These are phyloP conservation scores for Drosophila guanche DNA, from an alignment of 1,140 invertebrate genomes.

Conservation along the genomic window DNA sequence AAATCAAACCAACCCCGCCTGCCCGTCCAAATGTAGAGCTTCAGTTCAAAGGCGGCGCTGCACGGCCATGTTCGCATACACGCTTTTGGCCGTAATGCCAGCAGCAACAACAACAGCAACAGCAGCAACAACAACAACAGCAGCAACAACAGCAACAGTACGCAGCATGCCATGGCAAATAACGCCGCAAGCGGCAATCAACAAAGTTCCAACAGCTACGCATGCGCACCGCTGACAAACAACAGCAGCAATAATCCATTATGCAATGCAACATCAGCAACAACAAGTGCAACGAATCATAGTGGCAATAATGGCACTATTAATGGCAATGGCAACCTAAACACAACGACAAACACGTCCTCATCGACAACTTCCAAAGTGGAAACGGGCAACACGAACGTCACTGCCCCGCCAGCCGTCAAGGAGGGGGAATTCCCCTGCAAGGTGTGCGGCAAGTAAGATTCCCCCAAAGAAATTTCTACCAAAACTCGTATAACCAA, in stretches of 20 bases:
- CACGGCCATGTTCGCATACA: constrained; percentile 90
- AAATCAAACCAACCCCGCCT: constrained; percentile 24
- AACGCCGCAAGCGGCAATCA: constrained; percentile 33
- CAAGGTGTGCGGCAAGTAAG: constrained; percentile 99
- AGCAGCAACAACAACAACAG: constrained; percentile 41
- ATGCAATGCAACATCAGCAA: constrained; percentile 32
- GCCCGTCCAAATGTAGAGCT: constrained; percentile 87
- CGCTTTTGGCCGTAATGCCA: constrained; percentile 83
- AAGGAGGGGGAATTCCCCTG: constrained; percentile 90
- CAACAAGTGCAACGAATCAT: constrained; percentile 22
- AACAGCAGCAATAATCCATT: constrained; percentile 17
- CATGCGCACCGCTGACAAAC: constrained; percentile 26
- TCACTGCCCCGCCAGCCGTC: constrained; percentile 36
- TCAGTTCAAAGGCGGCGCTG: constrained; percentile 91
- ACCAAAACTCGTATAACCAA: constrained; percentile 34
- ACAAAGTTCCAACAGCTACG: constrained; percentile 33
- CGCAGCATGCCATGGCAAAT: constrained; percentile 46
- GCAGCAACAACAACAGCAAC: constrained; percentile 52
- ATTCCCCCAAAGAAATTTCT: constrained; percentile 84
- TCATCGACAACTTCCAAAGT: constrained; percentile 17
- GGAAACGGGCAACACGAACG: constrained; percentile 23
- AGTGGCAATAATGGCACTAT: constrained; percentile 27
- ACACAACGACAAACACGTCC: constrained; percentile 4
- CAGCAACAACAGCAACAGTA: constrained; percentile 42
- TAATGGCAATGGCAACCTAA: constrained; percentile 22